Conservation (phyloP, 2,113 vertebrate species). For the Perca flavescens region DNA sequence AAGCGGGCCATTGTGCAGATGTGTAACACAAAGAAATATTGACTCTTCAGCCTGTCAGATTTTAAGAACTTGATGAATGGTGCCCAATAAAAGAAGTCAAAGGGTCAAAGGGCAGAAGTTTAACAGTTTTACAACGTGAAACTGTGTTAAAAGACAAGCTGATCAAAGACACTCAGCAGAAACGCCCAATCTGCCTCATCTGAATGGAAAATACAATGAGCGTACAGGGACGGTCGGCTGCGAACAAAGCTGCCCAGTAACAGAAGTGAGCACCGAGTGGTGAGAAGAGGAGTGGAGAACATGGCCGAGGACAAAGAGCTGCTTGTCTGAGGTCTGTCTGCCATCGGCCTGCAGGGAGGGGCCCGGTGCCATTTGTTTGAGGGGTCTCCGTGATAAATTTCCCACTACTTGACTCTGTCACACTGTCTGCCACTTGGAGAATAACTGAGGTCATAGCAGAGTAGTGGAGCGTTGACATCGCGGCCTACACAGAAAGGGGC, state of each 20-base stretch:
- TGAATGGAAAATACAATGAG: slow-evolving; percentile 52
- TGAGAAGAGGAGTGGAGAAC: slow-evolving; percentile 77
- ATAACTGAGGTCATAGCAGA: slow-evolving; percentile 77
- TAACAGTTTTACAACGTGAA: slow-evolving; percentile 63
- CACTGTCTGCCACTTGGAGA: slow-evolving; percentile 80
- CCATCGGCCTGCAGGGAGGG: slow-evolving; percentile 53
- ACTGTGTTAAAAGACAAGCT: slow-evolving; percentile 59
- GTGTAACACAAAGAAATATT: slow-evolving; percentile 34
- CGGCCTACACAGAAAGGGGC: slow-evolving; percentile 41
- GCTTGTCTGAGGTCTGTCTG: slow-evolving; percentile 77
- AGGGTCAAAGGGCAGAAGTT: slow-evolving; percentile 62
- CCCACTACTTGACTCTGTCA: slow-evolving; percentile 85
- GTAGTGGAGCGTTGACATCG: slow-evolving; percentile 64
- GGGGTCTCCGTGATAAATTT: slow-evolving; percentile 83
- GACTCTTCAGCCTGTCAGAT: slow-evolving; percentile 29
- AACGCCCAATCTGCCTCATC: slow-evolving; percentile 35
- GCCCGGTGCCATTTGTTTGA: slow-evolving; percentile 77
- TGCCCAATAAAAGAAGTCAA: slow-evolving; percentile 27
- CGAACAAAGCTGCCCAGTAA: slow-evolving; percentile 48
- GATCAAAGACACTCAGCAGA: slow-evolving; percentile 69
- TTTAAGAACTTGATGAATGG: slow-evolving; percentile 44
- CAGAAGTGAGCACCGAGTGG: slow-evolving; percentile 70
- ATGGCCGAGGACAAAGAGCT: slow-evolving; percentile 79
- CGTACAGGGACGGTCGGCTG: slow-evolving; percentile 34
- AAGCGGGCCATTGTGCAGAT: not conserved